Base-by-base conservation (phyloP, 2,888 invertebrate genomes). In the Sclerodermus sp. region DNA sequence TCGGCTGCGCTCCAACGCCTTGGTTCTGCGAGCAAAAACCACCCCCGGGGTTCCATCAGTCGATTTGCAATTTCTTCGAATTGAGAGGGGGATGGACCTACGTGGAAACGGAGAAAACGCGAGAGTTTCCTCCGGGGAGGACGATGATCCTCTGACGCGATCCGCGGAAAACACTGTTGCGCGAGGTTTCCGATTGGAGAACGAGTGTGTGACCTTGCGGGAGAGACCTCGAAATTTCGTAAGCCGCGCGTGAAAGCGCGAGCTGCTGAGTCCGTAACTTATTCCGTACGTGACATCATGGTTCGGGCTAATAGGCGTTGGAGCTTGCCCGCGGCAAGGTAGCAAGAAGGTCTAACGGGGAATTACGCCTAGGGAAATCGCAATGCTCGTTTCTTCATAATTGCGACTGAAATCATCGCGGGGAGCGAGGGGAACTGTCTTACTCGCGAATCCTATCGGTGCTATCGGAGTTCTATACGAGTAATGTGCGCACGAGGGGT, bases 1-100 rank as follows among this genome's bases (percentile, higher is more conserved):
- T 96, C 90, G 52, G 86, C 84, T 13, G 86, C 81, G 65, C 87
- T 89, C 96, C 96, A 96, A 67, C 87, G 85, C 73, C 86, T 84
- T 58, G 96, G 95, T 85, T 96, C 96, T 96, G 80, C 6, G 12
- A 34, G 13, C 34, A 81, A 81, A 51, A 42, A 4, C 15, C 3
- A 39, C 17, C 15, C 34, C n/a, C n/a, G n/a, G n/a, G n/a, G n/a
- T n/a, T n/a, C n/a, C n/a, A n/a, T n/a, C n/a, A n/a, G n/a, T n/a
- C n/a, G n/a, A n/a, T n/a, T n/a, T n/a, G n/a, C n/a, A n/a, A n/a
- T n/a, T n/a, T n/a, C n/a, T n/a, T n/a, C n/a, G n/a, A n/a, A n/a
- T n/a, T n/a, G n/a, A n/a, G n/a, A n/a, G n/a, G n/a, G 50, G 42
- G 16, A 46, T 48, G 48, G 18, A 18, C 29, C 18, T 30, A 31